Base-by-base conservation (phyloP, 2,113 vertebrate genomes). In the Lanius collurio region DNA sequence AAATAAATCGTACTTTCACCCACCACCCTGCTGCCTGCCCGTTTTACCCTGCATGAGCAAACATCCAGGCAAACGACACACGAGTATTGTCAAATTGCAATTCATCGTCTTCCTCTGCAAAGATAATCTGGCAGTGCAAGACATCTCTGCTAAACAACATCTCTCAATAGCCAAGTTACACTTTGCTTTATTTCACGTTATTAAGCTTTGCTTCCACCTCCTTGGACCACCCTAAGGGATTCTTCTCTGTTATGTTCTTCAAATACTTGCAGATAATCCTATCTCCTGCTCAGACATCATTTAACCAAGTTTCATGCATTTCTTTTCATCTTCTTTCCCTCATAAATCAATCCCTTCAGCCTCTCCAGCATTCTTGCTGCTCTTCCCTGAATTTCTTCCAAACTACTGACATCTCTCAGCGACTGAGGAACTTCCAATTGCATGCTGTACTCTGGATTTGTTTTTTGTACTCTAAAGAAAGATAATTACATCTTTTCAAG, bases 281-380 rank as follows among this genome's bases (percentile, higher is more conserved):
- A 92, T 95, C 95, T 94, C 93, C 86, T 82, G 93, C 94, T 96
- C 65, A 83, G 52, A 87, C 68, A 89, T 69, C 24, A 76, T 87
- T 91, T 94, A 96, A 89, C 78, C 71, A 95, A 96, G 89, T 78
- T 79, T 92, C 78, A 80, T 71, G 44, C 27, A 28, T 76, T 96
- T 94, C 93, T 93, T 97, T 96, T 96, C 87, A 97, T 96, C 95
- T 96, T 86, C 64, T 52, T 90, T 83, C 87, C 42, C 79, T 94
- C 88, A 78, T 83, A 95, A 95, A 96, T 95, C 94, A 96, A 79
- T 67, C 50, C 83, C 60, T 96, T 91, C 82, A 93, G 71, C 57
- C 77, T 93, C 78, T 96, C 71, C 77, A 97, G 85, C 75, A 50
- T 89, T 96, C 78, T 93, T 91, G 44, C 63, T 88, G 68, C 47